Conservation (phyloP, 2,888 invertebrate genomes). For the Platynereis dumerilii region DNA sequence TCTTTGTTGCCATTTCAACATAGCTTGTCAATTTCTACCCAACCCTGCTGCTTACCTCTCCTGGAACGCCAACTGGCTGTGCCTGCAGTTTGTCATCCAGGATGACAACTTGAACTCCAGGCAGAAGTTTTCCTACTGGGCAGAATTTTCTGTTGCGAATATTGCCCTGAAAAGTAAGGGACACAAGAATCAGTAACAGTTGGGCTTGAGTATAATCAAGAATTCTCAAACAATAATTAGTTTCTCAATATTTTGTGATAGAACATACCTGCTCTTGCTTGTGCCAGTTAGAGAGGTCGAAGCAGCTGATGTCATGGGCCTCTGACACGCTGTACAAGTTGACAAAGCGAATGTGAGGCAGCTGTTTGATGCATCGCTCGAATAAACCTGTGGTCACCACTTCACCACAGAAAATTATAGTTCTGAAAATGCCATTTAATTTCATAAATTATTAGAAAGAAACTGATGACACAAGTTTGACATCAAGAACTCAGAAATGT, state of each 20-base stretch:
- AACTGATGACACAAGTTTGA: too few relatives aligned
- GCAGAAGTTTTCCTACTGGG: constrained; percentile 60
- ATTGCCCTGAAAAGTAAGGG: constrained; percentile 28
- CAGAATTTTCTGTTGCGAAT: constrained; percentile 55
- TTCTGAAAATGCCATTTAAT: constrained; percentile 25
- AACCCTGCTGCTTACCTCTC: constrained; percentile 62
- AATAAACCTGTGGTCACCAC: constrained; percentile 62
- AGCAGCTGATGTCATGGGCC: constrained; percentile 61
- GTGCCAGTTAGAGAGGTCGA: constrained; percentile 58
- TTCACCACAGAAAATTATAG: constrained; percentile 60
- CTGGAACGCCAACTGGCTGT: constrained; percentile 62
- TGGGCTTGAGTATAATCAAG: too few relatives aligned
- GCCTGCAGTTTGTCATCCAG: constrained; percentile 51
- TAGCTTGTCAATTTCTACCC: too few relatives aligned
- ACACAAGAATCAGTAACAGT: too few relatives aligned
- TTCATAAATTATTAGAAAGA: too few relatives aligned
- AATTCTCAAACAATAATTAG: too few relatives aligned
- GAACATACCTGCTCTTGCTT: constrained; percentile 42
- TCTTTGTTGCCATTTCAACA: too few relatives aligned
- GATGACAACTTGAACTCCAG: constrained; percentile 59
- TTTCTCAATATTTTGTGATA: background rate
- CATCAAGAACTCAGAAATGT: too few relatives aligned
- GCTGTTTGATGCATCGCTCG: constrained; percentile 50
- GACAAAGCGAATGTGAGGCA: constrained; percentile 57
- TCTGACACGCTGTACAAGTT: constrained; percentile 65